Evolutionary conservation across 92 coral and sea anemone species (phyloP).

Genomic region (Palythoa grandiflora): DNA sequence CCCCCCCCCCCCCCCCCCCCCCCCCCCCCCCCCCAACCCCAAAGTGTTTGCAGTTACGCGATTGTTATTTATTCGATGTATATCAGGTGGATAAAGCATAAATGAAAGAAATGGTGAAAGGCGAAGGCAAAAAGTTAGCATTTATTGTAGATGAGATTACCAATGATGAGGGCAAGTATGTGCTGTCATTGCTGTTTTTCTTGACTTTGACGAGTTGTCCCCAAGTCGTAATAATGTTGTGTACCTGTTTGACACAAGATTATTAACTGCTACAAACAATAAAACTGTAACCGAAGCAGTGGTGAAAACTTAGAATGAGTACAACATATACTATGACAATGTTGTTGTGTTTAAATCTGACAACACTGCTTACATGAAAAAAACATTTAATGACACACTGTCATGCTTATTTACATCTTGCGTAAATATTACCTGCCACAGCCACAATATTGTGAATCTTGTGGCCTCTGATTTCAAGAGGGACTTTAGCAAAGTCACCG

Average conservation of each 20-base stretch:
- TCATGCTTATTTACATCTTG: constrained; percentile 63
- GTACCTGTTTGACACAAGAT: constrained; percentile 57
- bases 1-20: no score
- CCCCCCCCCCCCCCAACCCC: no score
- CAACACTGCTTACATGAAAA: constrained; percentile 73
- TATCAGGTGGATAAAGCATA: constrained; percentile 58
- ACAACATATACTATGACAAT: constrained; percentile 65
- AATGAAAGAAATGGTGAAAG: constrained; percentile 45
- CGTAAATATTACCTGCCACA: constrained; percentile 69
- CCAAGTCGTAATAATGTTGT: constrained; percentile 50
- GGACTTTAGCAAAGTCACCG: constrained; percentile 58
- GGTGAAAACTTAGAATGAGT: constrained; percentile 57
- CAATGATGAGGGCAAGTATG: constrained; percentile 59
- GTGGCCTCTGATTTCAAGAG: constrained; percentile 72
- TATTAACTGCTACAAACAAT: constrained; percentile 61
- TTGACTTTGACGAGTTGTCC: constrained; percentile 59
- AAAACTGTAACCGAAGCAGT: constrained; percentile 59
- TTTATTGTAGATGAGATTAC: constrained; percentile 66
- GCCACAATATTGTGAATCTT: constrained; percentile 75
- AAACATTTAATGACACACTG: constrained; percentile 68
- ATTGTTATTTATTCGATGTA: constrained; percentile 65
- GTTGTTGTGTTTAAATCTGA: constrained; percentile 71
- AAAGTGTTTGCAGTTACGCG: constrained; percentile 65
- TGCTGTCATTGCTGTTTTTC: constrained; percentile 58
- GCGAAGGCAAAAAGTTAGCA: constrained; percentile 56